Evolutionary conservation across 2,888 invertebrate species (phyloP).

Genomic region (Anarsia innoxiella): DNA sequence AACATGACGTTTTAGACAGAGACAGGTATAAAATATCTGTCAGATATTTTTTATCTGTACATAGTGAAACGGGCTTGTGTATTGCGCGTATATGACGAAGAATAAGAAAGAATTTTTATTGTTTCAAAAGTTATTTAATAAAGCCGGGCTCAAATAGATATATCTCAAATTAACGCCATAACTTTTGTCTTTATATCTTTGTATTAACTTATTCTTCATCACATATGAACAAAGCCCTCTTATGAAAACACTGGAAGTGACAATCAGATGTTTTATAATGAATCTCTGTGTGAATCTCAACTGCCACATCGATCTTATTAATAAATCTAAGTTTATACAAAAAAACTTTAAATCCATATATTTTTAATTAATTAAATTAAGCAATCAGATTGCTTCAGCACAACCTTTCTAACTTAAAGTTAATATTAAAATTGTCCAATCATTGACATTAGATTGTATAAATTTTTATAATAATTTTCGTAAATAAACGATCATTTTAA

Average conservation of each 20-base stretch:
- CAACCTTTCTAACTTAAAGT: constrained; percentile 48
- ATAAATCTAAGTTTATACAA: constrained; percentile 26
- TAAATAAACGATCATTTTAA: constrained; percentile 35
- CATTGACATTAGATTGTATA: constrained; percentile 24
- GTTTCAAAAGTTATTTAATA: too few species aligned
- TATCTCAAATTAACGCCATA: too few species aligned
- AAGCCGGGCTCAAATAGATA: too few species aligned
- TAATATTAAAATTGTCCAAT: constrained; percentile 20
- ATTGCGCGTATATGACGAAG: too few species aligned
- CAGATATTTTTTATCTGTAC: too few species aligned
- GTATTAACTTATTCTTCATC: too few species aligned
- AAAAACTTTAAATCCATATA: constrained; percentile 22
- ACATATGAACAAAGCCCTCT: too few species aligned
- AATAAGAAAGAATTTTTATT: too few species aligned
- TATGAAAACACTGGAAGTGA: constrained; percentile 23
- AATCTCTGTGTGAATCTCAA: constrained; percentile 9
- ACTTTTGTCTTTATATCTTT: too few species aligned
- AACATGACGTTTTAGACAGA: too few species aligned
- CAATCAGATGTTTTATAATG: constrained; percentile 10
- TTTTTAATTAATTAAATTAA: constrained; percentile 29
- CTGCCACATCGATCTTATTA: constrained; percentile 11
- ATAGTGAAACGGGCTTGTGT: too few species aligned
- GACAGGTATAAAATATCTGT: too few species aligned
- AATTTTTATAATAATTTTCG: constrained; percentile 17
- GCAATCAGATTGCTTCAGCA: constrained; percentile 63